Conservation (phyloP, 1,140 invertebrate genomes). For the Megalopta genalis region DNA sequence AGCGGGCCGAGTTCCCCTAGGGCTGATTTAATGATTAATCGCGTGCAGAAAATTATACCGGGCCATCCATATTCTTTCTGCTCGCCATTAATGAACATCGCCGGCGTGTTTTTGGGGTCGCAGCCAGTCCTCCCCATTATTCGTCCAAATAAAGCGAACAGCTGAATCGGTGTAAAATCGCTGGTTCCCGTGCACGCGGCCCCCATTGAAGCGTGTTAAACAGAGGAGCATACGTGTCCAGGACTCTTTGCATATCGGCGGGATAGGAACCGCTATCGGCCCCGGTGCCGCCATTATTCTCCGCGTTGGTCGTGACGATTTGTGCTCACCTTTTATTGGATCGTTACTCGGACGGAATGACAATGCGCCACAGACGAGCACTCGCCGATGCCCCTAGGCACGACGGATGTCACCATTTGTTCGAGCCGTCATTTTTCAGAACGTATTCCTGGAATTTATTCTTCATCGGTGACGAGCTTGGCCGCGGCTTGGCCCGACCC, state of each 20-base stretch:
- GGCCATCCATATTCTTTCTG: background rate
- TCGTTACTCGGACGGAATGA: slow-evolving; percentile 64
- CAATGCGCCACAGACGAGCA: slow-evolving; percentile 46
- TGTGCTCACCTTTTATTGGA: slow-evolving; percentile 63
- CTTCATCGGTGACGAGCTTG: slow-evolving; percentile 51
- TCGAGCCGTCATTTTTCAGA: slow-evolving; percentile 68
- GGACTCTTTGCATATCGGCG: slow-evolving; percentile 27
- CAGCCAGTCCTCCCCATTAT: slow-evolving; percentile 12
- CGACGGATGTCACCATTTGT: slow-evolving; percentile 65
- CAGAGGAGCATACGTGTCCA: background rate
- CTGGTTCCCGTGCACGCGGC: background rate
- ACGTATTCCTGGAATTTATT: slow-evolving; percentile 64
- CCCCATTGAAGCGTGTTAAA: slow-evolving; percentile 11
- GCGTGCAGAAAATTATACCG: background rate
- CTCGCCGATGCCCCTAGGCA: slow-evolving; percentile 52
- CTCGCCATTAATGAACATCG: slow-evolving; percentile 9
- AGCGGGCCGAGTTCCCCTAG: too few relatives aligned
- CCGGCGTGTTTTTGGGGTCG: background rate
- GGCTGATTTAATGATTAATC: too few relatives aligned
- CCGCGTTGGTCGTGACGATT: slow-evolving; percentile 51
- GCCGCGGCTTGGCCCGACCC: background rate
- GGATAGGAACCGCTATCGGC: slow-evolving; percentile 21
- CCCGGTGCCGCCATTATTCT: slow-evolving; percentile 48
- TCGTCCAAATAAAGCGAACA: slow-evolving; percentile 22
- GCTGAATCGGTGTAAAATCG: slow-evolving; percentile 12